Evolutionary conservation across 2,888 invertebrate genomes (phyloP), one percentile per base, ranked within the genome.

Genomic region (Patella caerulea): DNA sequence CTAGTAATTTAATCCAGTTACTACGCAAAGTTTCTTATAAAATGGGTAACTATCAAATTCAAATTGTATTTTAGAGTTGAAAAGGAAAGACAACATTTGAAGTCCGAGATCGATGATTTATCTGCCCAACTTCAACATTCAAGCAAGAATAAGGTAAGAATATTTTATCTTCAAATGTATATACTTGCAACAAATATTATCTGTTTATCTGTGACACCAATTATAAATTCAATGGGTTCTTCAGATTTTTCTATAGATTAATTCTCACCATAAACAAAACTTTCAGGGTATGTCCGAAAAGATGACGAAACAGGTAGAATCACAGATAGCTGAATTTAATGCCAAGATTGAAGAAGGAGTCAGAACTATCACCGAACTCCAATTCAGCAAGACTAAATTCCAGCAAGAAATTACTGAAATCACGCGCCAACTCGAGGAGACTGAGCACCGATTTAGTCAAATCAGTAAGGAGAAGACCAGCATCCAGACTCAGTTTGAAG

Each of bases 21-120:
- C 45, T 45, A 45, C 45, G 45, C 9, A 0, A 9, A 7, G 45
- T 45, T 45, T 45, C 9, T 45, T 9, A 45, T 45, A 1, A 45
- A 9, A 45, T 45, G 45, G 45, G 45, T 45, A 7, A 9, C 45
- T 45, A 45, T 45, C 9, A 45, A 45, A 45, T 45, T 9, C 45
- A 45, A 45, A 55, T 15, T 52, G 12, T 24, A 75, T 81, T 80
- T 14, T 80, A 93, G 93, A 95, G 96, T 97, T 94, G 99, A 99
- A 94, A 98, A 99, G 94, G 99, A 99, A 94, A 97, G 97, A 94
- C 95, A 96, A 93, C 96, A 97, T 94, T 96, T 97, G 94, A 97
- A 96, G 94, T 95, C 96, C 93, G 98, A 99, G 94, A 94, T 97
- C 94, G 98, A 98, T 94, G 99, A 99, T 93, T 95, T 98, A 92